These are phyloP conservation scores for Sciurus vulgaris DNA, from an alignment of 2,797 vertebrate genomes.

Conservation along the genomic window DNA sequence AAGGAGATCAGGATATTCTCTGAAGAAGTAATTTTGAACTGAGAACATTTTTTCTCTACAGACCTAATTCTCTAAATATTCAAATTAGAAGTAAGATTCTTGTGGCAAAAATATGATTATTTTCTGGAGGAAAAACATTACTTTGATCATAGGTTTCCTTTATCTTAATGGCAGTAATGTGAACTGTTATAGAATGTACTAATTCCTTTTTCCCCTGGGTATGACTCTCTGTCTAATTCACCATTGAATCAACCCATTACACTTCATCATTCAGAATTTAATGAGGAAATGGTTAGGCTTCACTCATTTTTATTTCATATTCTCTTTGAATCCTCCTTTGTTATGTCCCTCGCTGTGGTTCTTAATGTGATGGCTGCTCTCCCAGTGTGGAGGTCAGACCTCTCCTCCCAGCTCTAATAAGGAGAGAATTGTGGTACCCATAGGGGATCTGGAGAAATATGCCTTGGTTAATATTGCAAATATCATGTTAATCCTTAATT, in stretches of 20 bases:
- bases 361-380: slow-evolving; percentile 25
- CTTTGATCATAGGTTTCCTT: slow-evolving; percentile 23
- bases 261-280: slow-evolving; percentile 2
- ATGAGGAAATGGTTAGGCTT: neutral
- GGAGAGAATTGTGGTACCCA: neutral
- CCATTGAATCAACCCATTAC: neutral
- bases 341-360: neutral
- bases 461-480: slow-evolving; percentile 4
- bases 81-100: slow-evolving; percentile 38
- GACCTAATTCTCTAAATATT: neutral
- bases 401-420: neutral
- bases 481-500: slow-evolving; percentile 8
- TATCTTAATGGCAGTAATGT: neutral
- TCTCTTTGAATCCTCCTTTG: neutral
- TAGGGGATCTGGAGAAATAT: neutral
- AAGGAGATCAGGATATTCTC: neutral
- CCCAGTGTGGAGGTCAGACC: neutral
- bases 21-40: slow-evolving; percentile 8
- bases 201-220: neutral
- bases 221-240: slow-evolving; percentile 5
- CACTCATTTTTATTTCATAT: neutral
- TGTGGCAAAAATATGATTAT: slow-evolving; percentile 30
- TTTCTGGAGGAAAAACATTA: neutral
- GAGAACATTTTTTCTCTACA: slow-evolving; percentile 12
- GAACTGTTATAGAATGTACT: neutral